Evolutionary conservation across 2,888 invertebrate species (phyloP).

Genomic region (Apeira syringaria): DNA sequence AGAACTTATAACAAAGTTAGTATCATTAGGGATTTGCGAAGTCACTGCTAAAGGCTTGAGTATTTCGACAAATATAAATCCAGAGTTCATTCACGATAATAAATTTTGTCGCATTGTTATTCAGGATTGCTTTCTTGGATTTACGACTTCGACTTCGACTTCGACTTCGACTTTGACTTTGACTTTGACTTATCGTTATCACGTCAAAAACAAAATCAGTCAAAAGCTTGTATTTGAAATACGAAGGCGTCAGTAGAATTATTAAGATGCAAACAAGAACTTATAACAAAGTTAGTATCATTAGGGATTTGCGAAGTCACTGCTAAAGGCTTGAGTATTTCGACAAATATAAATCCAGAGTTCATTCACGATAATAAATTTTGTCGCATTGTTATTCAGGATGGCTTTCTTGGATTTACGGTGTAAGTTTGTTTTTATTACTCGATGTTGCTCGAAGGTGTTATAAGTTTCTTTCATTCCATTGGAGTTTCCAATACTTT

Average conservation of each 20-base stretch:
- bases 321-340: constrained; percentile 31
- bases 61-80: constrained; percentile 47
- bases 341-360: constrained; percentile 48
- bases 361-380: constrained; percentile 55
- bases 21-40: too few species aligned
- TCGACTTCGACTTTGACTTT: too few species aligned
- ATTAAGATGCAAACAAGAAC: too few species aligned
- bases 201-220: too few species aligned
- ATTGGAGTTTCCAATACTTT: constrained; percentile 1
- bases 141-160: too few species aligned
- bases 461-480: constrained; percentile 11
- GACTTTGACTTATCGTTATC: too few species aligned
- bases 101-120: constrained; percentile 59
- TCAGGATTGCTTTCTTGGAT: constrained; percentile 48
- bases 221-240: too few species aligned
- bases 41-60: constrained; percentile 36
- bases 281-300: too few species aligned
- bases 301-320: too few species aligned
- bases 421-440: constrained; percentile 57
- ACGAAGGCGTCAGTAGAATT: too few species aligned
- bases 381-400: constrained; percentile 56
- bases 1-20: too few species aligned
- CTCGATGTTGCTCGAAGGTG: constrained; percentile 24
- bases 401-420: constrained; percentile 48
- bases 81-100: constrained; percentile 48